Evolutionary conservation across 2,888 invertebrate genomes (phyloP), one percentile per base, ranked within the genome.

Genomic region (Sinhomidia bicolor): DNA sequence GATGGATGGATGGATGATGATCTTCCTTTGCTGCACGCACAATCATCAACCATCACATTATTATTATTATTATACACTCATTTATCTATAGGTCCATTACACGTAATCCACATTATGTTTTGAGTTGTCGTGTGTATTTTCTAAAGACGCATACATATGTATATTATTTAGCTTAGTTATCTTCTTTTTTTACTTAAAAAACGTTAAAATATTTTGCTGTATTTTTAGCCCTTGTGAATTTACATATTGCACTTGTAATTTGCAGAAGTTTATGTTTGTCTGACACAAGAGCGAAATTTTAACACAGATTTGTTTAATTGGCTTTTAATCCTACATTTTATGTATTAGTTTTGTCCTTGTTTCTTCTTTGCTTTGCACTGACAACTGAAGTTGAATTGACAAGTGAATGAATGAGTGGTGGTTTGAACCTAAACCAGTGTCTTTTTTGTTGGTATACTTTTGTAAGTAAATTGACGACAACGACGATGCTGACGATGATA

Each of bases 251-350:
- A 51, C 9, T 44, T 9, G 10, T 1, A 12, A 44, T 44, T 44
- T 12, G 9, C 17, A n/a, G 51, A 5, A 36, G 36, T 17, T 14
- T n/a, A n/a, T n/a, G n/a, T 51, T n/a, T 51, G 51, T 12, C n/a
- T 51, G 51, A 17, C 51, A 51, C n/a, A 51, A 20, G 23, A 12
- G 2, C 23, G 60, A 4, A 60, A 60, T 10, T 60, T 60, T 60
- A 60, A 26, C 60, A 60, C 60, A 60, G 26, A 23, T 60, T 60
- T 60, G 60, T 26, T 26, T 60, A 60, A 60, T 60, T 60, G 60
- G 60, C 60, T 60, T 60, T 9, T 26, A 17, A n/a, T n/a, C n/a
- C n/a, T n/a, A n/a, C n/a, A n/a, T n/a, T n/a, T n/a, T 54, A 60
- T 60, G 26, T 60, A 60, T 60, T 60, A 26, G 60, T 60, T 60